These are phyloP conservation scores for Macheiramphus alcinus DNA, from an alignment of 2,113 vertebrate species.

Conservation along the genomic window DNA sequence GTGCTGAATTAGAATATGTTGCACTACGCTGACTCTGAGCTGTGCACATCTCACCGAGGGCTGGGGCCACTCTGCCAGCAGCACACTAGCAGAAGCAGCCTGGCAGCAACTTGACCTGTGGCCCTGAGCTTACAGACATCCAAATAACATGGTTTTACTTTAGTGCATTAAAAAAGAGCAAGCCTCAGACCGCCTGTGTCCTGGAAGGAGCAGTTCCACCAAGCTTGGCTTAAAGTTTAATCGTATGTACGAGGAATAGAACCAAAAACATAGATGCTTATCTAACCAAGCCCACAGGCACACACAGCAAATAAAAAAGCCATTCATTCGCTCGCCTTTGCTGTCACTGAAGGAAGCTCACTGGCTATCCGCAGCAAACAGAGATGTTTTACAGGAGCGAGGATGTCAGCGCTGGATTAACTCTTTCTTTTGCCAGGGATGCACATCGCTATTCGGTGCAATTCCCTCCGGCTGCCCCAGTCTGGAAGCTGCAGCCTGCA, in stretches of 20 bases:
- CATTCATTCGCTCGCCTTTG: neutral
- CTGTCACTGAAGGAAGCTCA: neutral
- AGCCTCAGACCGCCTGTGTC: neutral
- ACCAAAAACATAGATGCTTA: neutral
- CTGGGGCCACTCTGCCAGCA: neutral
- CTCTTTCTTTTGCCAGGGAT: neutral
- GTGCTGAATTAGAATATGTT: neutral
- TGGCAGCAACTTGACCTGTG: neutral
- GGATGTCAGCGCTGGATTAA: neutral
- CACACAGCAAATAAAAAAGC: neutral
- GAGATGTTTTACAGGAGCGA: neutral
- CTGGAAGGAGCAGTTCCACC: neutral
- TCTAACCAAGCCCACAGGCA: neutral
- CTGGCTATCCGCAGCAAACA: neutral
- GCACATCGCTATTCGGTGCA: rapidly evolving
- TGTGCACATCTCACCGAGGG: neutral
- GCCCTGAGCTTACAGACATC: neutral
- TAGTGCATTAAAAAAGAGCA: neutral
- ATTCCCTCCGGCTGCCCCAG: no score
- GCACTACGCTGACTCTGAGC: neutral
- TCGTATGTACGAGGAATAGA: neutral
- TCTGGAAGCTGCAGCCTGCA: neutral
- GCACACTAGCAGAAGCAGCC: neutral
- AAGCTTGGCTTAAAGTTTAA: neutral
- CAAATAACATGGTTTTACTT: neutral